These are phyloP conservation scores for Apteryx mantelli DNA, from an alignment of 2,113 vertebrate genomes.

Conservation along the genomic window DNA sequence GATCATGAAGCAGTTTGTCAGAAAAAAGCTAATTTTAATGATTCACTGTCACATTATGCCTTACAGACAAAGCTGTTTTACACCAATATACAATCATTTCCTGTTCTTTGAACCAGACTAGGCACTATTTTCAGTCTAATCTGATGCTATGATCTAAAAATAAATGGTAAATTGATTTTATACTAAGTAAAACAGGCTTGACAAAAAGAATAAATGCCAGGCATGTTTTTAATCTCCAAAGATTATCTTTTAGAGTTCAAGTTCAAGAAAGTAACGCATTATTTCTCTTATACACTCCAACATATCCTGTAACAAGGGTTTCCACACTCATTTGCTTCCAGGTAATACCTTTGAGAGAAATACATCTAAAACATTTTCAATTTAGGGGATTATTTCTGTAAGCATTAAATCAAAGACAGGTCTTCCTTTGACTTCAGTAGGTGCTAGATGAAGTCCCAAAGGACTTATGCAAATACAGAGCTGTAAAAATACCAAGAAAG, in stretches of 20 bases:
- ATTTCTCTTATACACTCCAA: background rate
- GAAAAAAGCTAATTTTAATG: slow-evolving; percentile 32
- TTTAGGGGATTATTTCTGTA: background rate
- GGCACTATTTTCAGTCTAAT: slow-evolving; percentile 1
- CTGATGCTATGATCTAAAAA: background rate
- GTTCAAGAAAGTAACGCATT: background rate
- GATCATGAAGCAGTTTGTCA: background rate
- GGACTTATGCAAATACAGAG: background rate
- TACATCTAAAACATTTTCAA: background rate
- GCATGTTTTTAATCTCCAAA: background rate
- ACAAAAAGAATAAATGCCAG: background rate
- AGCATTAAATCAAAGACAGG: background rate
- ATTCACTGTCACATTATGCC: background rate
- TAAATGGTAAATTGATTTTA: background rate
- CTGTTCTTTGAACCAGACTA: slow-evolving; percentile 5
- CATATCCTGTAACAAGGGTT: background rate
- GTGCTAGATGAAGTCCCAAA: background rate
- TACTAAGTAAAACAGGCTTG: background rate
- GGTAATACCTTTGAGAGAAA: background rate
- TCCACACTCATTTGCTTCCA: background rate
- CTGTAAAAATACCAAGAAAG: background rate
- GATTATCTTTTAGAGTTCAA: background rate
- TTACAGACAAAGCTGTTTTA: background rate
- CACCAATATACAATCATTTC: background rate
- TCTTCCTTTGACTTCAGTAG: background rate